phyloP scores from a whole-genome alignment of 2,797 vertebrate species.

The Staurois parvus region DNA sequence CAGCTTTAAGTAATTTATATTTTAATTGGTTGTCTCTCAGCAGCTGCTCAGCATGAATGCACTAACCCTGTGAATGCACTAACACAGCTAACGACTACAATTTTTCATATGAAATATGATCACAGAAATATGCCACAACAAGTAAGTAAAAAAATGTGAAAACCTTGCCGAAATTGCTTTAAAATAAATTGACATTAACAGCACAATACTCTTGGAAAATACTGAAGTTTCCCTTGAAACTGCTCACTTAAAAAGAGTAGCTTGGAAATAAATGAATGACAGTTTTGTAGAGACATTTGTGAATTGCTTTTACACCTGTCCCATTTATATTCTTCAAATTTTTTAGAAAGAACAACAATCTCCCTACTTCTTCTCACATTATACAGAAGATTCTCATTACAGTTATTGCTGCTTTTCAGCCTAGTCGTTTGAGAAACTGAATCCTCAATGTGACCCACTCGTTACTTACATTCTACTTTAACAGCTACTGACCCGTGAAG shows the following conservation, averaged over 20 bases:
- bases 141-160: too few relatives aligned
- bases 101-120: too few relatives aligned
- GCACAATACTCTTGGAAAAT: too few relatives aligned
- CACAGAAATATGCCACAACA: too few relatives aligned
- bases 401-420: slow-evolving; percentile 4
- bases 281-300: slow-evolving; percentile 3
- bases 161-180: too few relatives aligned
- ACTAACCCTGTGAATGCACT: too few relatives aligned
- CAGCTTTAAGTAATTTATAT: too few relatives aligned
- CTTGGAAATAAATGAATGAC: slow-evolving; percentile 33
- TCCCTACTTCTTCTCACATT: slow-evolving; percentile 3
- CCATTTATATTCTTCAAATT: slow-evolving; percentile 19
- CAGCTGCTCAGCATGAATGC: too few relatives aligned
- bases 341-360: not conserved
- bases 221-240: not conserved
- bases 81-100: too few relatives aligned
- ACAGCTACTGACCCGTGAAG: slow-evolving; percentile 23
- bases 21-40: too few relatives aligned
- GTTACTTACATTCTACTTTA: slow-evolving; percentile 43
- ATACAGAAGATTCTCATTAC: slow-evolving; percentile 18
- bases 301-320: not conserved
- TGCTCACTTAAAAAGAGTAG: not conserved
- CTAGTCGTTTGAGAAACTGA: slow-evolving; percentile 1
- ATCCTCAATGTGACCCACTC: slow-evolving; percentile 35
- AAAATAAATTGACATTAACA: too few relatives aligned